These are phyloP conservation scores for Herpetotheres cachinnans DNA, from an alignment of 2,113 vertebrate genomes.

Conservation along the genomic window DNA sequence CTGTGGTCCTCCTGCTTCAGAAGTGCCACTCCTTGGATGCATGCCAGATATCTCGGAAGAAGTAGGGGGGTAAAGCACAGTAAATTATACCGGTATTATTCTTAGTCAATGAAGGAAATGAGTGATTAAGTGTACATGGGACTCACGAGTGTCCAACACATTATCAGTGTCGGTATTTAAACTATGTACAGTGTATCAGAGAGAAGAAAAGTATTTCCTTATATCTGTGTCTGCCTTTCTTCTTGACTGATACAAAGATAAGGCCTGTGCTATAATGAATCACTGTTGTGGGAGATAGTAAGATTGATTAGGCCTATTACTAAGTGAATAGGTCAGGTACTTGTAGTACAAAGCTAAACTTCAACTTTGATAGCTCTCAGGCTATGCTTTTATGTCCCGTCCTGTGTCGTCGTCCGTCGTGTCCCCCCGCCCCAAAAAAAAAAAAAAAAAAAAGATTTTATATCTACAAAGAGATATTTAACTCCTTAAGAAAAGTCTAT, in stretches of 20 bases:
- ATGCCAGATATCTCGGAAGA: not conserved
- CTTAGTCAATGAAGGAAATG: slow-evolving; percentile 42
- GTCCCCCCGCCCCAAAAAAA: not conserved
- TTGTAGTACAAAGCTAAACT: slow-evolving; percentile 39
- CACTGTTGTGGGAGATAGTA: not conserved
- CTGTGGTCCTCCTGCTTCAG: not conserved
- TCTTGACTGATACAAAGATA: slow-evolving; percentile 62
- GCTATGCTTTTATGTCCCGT: not conserved
- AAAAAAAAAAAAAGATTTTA: not conserved
- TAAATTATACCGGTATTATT: not conserved
- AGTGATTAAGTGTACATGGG: slow-evolving; percentile 65
- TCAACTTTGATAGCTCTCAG: slow-evolving; percentile 19
- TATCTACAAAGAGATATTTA: not conserved
- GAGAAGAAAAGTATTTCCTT: slow-evolving; percentile 31
- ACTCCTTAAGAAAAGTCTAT: not conserved
- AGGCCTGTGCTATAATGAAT: not conserved
- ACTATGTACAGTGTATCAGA: slow-evolving; percentile 23
- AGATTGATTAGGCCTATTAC: slow-evolving; percentile 57
- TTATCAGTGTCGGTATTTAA: slow-evolving; percentile 55
- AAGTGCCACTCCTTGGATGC: not conserved
- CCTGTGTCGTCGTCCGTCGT: too few species aligned
- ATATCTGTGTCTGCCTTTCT: slow-evolving; percentile 55
- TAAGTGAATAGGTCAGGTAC: not conserved
- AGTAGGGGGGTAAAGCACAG: not conserved
- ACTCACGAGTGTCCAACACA: not conserved